Evolutionary conservation across 2,113 vertebrate genomes (phyloP), one percentile per base, ranked within the genome.

Genomic region (Vireo altiloquus): DNA sequence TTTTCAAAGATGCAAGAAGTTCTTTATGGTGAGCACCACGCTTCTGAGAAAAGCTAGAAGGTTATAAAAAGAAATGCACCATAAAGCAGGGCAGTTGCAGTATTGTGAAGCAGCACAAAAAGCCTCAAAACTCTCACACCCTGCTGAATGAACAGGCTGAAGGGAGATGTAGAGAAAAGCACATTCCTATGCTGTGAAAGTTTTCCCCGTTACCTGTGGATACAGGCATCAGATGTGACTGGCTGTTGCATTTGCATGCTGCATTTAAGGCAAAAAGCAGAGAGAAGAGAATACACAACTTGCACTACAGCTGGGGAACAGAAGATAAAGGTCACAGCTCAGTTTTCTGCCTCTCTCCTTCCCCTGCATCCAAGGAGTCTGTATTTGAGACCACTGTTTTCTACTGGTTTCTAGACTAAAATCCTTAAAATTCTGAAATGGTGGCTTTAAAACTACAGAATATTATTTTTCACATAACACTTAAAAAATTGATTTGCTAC

Each of bases 61-160:
- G 30, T 3, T 56, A 30, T 30, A 39, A 56, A 82, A 64, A 63
- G 28, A 53, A 64, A 61, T 52, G 16, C 19, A 65, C 69, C 30
- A 40, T 21, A 5, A 65, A 85, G 64, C 13, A 11, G 23, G 1
- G 20, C 21, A 56, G 27, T 3, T 42, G 37, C 60, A 77, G 65
- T 5, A 74, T 0, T 0, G n/a, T 40, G 19, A 47, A 65, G 14
- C 2, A 8, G 27, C 61, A 65, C 24, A 25, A 25, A n/a, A 33
- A 52, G 11, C 50, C 46, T 69, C 60, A n/a, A 3, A 81, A 52
- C 23, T 37, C 59, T 69, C 75, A 28, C 7, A 19, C 18, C 56
- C 65, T 33, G 56, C 22, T 7, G 0, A 23, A 56, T 8, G 27
- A 78, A 46, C 0, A 0, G 33, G 35, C 42, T 30, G 33, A 68